phyloP scores from a whole-genome alignment of 2,113 vertebrate genomes.

The Phyllostomus hastatus region DNA sequence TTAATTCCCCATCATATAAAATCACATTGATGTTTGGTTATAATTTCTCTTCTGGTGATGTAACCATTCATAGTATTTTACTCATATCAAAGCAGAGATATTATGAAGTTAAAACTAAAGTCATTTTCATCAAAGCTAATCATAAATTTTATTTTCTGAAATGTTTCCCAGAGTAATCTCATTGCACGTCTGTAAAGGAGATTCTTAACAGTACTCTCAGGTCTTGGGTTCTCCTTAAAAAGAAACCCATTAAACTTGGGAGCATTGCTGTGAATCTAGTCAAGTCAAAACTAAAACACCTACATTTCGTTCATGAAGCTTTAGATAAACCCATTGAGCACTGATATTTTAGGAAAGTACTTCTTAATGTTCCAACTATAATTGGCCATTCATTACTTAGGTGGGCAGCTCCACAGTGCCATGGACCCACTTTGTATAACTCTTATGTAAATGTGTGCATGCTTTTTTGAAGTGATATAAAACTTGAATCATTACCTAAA shows the following conservation, averaged over 20 bases:
- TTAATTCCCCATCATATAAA: slow-evolving; percentile 63
- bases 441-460: slow-evolving; percentile 49
- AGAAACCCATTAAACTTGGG: slow-evolving; percentile 45
- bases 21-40: slow-evolving; percentile 61
- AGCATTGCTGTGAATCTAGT: neutral
- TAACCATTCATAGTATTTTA: slow-evolving; percentile 69
- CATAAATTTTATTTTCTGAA: slow-evolving; percentile 67
- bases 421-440: slow-evolving; percentile 51
- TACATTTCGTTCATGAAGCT: slow-evolving; percentile 38
- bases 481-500: slow-evolving; percentile 26
- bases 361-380: slow-evolving; percentile 46
- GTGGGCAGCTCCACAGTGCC: slow-evolving; percentile 19
- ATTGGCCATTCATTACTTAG: slow-evolving; percentile 62
- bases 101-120: slow-evolving; percentile 68
- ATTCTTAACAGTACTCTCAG: slow-evolving; percentile 47
- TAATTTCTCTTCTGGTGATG: slow-evolving; percentile 69
- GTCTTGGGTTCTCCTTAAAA: slow-evolving; percentile 70
- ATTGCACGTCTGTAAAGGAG: slow-evolving; percentile 26
- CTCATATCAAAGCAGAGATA: slow-evolving; percentile 57
- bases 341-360: slow-evolving; percentile 50
- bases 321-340: slow-evolving; percentile 34
- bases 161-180: neutral
- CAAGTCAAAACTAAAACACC: slow-evolving; percentile 34
- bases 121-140: slow-evolving; percentile 75
- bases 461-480: slow-evolving; percentile 50